These are phyloP conservation scores for Euleptes europaea DNA, from an alignment of 2,113 vertebrate genomes.

Conservation along the genomic window DNA sequence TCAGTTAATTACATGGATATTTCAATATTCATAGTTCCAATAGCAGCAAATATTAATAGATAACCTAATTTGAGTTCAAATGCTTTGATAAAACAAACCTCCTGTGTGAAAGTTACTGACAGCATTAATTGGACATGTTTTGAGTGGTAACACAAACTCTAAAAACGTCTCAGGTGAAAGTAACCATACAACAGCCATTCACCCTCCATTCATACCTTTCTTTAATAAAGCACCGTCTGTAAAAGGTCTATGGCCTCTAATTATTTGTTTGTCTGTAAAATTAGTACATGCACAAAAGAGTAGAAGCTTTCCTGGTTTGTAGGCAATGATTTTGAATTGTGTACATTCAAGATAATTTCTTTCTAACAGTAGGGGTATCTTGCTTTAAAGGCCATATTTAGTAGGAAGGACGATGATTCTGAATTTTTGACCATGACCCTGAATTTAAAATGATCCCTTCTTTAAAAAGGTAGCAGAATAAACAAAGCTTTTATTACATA, in stretches of 20 bases:
- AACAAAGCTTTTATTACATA: too few relatives aligned
- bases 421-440: too few relatives aligned
- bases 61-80: constrained; percentile 67
- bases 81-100: constrained; percentile 52
- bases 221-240: constrained; percentile 73
- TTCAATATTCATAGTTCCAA: constrained; percentile 76
- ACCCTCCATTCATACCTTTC: constrained; percentile 74
- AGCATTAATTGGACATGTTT: constrained; percentile 54
- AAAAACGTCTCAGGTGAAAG: constrained; percentile 67
- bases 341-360: neutral
- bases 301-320: too few relatives aligned
- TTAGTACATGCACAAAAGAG: too few relatives aligned
- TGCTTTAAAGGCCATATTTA: neutral
- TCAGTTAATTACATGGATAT: constrained; percentile 43
- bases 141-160: constrained; percentile 57
- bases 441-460: too few relatives aligned
- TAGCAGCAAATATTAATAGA: constrained; percentile 70
- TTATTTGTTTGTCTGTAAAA: neutral
- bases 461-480: too few relatives aligned
- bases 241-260: constrained; percentile 54
- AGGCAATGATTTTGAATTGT: neutral
- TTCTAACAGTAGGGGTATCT: neutral
- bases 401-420: too few relatives aligned
- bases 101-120: too few relatives aligned
- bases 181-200: constrained; percentile 76